Percentiles rank a stretch among this genome's conserved stretches.
phyloP scores from a whole-genome alignment of 2,113 vertebrate genomes.

The Ictalurus punctatus region DNA sequence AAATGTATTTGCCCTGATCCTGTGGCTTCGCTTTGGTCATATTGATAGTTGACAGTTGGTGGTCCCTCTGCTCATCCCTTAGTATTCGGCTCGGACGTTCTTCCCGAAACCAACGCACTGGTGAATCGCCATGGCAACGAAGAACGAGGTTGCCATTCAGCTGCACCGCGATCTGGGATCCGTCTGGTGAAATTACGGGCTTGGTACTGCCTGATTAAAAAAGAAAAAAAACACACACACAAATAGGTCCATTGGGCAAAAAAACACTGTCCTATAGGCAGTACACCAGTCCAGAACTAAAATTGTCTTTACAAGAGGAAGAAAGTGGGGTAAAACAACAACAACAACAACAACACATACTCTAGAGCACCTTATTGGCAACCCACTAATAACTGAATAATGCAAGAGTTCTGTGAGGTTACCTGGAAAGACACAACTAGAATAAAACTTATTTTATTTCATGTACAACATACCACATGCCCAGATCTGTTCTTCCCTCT shows the following conservation, averaged over 20 bases:
- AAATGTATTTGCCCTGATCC: conserved; percentile 81
- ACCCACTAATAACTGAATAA: not conserved
- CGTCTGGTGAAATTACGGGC: conserved; percentile 64
- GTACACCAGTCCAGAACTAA: not conserved
- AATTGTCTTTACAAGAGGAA: not conserved
- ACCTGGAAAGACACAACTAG: not conserved
- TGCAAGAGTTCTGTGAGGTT: not conserved
- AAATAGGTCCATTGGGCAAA: not conserved
- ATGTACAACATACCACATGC: not conserved
- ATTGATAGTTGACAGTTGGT: conserved; percentile 52
- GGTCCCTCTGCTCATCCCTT: conserved; percentile 49
- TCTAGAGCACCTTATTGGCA: not conserved
- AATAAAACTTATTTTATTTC: not conserved
- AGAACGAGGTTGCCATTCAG: conserved; percentile 64
- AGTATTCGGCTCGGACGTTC: conserved; percentile 49
- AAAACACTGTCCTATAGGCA: not conserved
- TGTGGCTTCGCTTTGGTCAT: conserved; percentile 54
- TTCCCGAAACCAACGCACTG: conserved; percentile 68
- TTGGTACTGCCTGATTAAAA: conserved; percentile 63
- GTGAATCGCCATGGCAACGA: conserved; percentile 64
- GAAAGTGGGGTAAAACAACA: not conserved
- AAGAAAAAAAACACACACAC: not conserved
- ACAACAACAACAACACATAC: not conserved
- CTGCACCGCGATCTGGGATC: conserved; percentile 59
- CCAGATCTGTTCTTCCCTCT: not conserved